Percentiles rank a stretch among this genome's conserved stretches.
These are phyloP conservation scores for Eumacrocentrus americanus DNA, from an alignment of 2,888 invertebrate species.

Conservation along the genomic window DNA sequence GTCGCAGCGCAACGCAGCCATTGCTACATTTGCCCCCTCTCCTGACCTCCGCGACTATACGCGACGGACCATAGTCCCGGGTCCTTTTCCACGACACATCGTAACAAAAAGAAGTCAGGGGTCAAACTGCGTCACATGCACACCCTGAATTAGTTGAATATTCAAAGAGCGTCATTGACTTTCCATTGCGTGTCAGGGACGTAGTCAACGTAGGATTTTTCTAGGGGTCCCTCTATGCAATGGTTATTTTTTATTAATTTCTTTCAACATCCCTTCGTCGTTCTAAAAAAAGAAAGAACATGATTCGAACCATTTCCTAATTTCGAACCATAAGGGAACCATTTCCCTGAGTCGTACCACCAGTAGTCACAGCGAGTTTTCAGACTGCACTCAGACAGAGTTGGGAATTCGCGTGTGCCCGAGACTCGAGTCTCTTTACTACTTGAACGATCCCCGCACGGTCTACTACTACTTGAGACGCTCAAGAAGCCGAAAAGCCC, in stretches of 20 bases:
- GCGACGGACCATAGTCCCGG: background rate
- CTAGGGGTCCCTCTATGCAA: background rate
- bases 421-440: slow-evolving; percentile 31
- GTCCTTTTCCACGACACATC: background rate
- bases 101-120: background rate
- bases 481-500: too few species aligned
- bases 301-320: too few species aligned
- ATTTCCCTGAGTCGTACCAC: too few species aligned
- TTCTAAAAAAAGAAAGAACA: too few species aligned
- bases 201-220: background rate
- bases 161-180: slow-evolving; percentile 11
- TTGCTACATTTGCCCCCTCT: slow-evolving; percentile 18
- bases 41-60: background rate
- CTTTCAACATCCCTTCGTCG: too few species aligned
- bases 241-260: background rate
- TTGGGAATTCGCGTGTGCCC: slow-evolving; percentile 10
- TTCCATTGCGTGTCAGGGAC: background rate
- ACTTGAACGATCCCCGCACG: slow-evolving; percentile 22
- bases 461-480: slow-evolving; percentile 15
- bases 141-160: slow-evolving; percentile 13
- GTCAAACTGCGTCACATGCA: background rate
- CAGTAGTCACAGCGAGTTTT: background rate
- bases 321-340: too few species aligned
- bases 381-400: background rate
- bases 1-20: slow-evolving; percentile 8